Percentiles rank a stretch among this genome's conserved stretches.
These are phyloP conservation scores for Pardalotus punctatus DNA, from an alignment of 2,113 vertebrate species.

Conservation along the genomic window DNA sequence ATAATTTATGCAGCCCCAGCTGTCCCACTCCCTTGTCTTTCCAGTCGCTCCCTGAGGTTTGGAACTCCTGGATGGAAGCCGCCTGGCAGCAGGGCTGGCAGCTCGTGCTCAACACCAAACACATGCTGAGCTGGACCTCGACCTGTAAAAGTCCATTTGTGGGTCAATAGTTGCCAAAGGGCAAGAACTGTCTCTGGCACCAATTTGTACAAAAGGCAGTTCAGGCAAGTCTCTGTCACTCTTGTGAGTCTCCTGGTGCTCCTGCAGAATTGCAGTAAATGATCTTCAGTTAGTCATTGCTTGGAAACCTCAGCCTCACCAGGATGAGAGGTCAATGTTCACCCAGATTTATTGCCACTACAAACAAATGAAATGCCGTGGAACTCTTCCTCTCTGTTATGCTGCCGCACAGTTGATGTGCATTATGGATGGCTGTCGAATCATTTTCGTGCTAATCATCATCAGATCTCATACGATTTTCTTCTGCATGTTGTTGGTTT, in stretches of 20 bases:
- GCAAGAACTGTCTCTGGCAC: neutral
- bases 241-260: neutral
- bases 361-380: neutral
- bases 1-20: neutral
- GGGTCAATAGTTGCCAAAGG: neutral
- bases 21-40: neutral
- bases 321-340: neutral
- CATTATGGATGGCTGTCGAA: neutral
- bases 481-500: neutral
- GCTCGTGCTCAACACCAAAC: fast-evolving
- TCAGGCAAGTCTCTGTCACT: neutral
- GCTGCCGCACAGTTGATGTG: neutral
- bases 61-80: neutral
- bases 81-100: neutral
- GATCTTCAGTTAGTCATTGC: neutral
- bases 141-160: fast-evolving
- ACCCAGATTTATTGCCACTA: neutral
- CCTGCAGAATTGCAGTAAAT: neutral
- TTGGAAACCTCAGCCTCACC: neutral
- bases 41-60: fast-evolving
- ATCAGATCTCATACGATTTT: neutral
- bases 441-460: neutral
- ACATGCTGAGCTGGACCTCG: fast-evolving
- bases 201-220: neutral
- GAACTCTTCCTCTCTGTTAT: neutral